Base-by-base conservation (phyloP, 2,888 invertebrate genomes). In the Caenorhabditis imperialis region DNA sequence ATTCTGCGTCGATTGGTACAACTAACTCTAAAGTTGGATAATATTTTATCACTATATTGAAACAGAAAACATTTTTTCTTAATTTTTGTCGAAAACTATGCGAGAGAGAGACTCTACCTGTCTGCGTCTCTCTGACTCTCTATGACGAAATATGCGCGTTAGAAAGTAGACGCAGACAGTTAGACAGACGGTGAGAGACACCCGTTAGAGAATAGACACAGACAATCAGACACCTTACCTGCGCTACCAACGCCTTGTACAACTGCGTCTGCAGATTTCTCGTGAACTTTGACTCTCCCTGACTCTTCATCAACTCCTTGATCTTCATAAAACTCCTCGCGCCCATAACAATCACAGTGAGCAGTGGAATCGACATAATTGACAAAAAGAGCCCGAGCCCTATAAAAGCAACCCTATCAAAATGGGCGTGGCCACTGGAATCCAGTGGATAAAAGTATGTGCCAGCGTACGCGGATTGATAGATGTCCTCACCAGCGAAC, bases 171-270 rank as follows among this genome's bases (percentile, higher is more conserved):
- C n/a, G n/a, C n/a, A n/a, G n/a, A n/a, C n/a, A n/a, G n/a, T n/a
- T n/a, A n/a, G n/a, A n/a, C n/a, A n/a, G n/a, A n/a, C n/a, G n/a
- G n/a, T n/a, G n/a, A n/a, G n/a, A n/a, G n/a, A n/a, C n/a, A n/a
- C n/a, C n/a, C n/a, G n/a, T n/a, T n/a, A n/a, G n/a, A n/a, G n/a
- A n/a, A n/a, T n/a, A n/a, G n/a, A n/a, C n/a, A n/a, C n/a, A n/a
- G n/a, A n/a, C n/a, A n/a, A n/a, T n/a, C n/a, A n/a, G 16, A 27
- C 18, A n/a, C 12, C 44, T 6, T 12, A 58, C 67, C 67, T 67
- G 67, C n/a, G 54, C 58, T 8, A 67, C 51, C 1, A 67, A 30
- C 6, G 67, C 67, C 30, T 67, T 57, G 37, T 58, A 67, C 1
- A 70, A 22, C 16, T 70, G 69, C 38, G 22, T 53, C 30, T 70